Conservation (phyloP, 2,888 invertebrate genomes). For the Pammene fasciana region DNA sequence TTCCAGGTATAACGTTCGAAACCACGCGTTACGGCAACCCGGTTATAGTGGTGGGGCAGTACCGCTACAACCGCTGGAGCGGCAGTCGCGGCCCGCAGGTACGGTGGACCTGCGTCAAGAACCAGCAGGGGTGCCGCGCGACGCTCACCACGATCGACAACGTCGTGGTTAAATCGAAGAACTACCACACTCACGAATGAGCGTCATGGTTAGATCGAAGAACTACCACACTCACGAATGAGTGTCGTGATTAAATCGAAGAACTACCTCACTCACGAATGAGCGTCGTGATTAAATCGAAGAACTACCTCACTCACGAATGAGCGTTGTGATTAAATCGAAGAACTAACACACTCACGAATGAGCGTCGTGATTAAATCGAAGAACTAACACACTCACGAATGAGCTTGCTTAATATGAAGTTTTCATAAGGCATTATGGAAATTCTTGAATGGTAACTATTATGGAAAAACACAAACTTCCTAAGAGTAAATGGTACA, state of each 20-base stretch:
- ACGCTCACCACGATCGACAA: constrained; percentile 42
- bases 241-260: constrained; percentile 35
- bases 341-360: constrained; percentile 27
- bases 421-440: too few species aligned
- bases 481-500: too few species aligned
- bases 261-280: constrained; percentile 28
- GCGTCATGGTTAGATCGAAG: constrained; percentile 34
- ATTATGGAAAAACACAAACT: too few species aligned
- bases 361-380: constrained; percentile 11
- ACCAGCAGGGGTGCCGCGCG: constrained; percentile 44
- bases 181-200: constrained; percentile 26
- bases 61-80: constrained; percentile 43
- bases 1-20: constrained; percentile 33
- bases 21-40: constrained; percentile 43
- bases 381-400: constrained; percentile 30
- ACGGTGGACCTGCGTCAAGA: constrained; percentile 45
- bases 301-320: constrained; percentile 26
- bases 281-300: constrained; percentile 35
- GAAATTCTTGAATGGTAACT: too few species aligned
- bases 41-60: constrained; percentile 39
- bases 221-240: constrained; percentile 29
- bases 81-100: constrained; percentile 41
- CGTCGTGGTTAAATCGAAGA: constrained; percentile 36
- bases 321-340: constrained; percentile 9
- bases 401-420: too few species aligned